phyloP scores from a whole-genome alignment of 2,888 invertebrate genomes.

The Carpatolechia fugitivella region DNA sequence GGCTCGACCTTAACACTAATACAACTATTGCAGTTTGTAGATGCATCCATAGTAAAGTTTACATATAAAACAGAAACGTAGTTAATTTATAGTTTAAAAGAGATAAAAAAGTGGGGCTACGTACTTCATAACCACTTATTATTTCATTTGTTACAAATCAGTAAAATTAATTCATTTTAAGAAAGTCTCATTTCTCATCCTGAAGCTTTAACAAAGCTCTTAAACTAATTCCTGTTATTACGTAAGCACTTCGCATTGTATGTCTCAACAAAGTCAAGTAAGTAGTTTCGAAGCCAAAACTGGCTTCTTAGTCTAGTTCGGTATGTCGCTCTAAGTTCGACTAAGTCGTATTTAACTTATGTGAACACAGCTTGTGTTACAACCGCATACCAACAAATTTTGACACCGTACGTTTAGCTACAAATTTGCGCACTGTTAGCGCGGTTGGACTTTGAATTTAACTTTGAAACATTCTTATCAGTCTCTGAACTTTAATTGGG shows the following conservation, averaged over 20 bases:
- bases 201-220: neutral
- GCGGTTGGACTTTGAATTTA: conserved; percentile 43
- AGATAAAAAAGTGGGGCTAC: too few species aligned
- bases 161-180: too few species aligned
- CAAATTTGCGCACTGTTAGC: conserved; percentile 38
- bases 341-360: conserved; percentile 74
- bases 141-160: too few species aligned
- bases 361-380: conserved; percentile 67
- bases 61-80: too few species aligned
- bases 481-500: neutral
- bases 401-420: conserved; percentile 58
- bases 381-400: conserved; percentile 72
- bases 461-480: conserved; percentile 32
- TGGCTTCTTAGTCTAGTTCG: conserved; percentile 60
- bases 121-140: too few species aligned
- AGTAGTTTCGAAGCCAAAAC: conserved; percentile 55
- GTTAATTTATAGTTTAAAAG: too few species aligned
- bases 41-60: too few species aligned
- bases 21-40: too few species aligned
- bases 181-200: too few species aligned
- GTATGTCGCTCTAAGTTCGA: conserved; percentile 62
- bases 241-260: conserved; percentile 22
- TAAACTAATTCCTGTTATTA: neutral
- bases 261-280: conserved; percentile 46
- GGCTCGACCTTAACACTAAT: too few species aligned